Percentiles rank a stretch among this genome's conserved stretches.
phyloP scores from a whole-genome alignment of 2,797 vertebrate genomes.

The Parauchenoglanis punctatus region DNA sequence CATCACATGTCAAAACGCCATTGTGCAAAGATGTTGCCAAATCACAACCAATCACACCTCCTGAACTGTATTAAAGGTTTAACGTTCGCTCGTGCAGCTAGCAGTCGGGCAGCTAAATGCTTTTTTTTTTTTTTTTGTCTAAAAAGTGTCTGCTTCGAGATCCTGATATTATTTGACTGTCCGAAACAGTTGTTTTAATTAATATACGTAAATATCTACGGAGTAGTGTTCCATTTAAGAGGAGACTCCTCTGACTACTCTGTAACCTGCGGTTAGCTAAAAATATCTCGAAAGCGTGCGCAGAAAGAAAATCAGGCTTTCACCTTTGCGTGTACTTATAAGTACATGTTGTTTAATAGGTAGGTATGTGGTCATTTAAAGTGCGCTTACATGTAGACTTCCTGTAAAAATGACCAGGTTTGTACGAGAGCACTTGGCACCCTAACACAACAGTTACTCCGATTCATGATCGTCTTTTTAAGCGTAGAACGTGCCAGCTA shows the following conservation, averaged over 20 bases:
- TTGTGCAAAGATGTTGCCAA: neutral
- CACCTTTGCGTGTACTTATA: neutral
- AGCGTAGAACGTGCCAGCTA: neutral
- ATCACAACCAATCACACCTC: neutral
- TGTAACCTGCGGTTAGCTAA: neutral
- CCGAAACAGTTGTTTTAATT: neutral
- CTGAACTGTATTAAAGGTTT: neutral
- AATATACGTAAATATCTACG: too few species aligned
- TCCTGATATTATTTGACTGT: neutral
- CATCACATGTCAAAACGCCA: neutral
- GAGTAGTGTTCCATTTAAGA: neutral
- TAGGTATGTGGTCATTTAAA: neutral
- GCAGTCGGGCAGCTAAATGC: neutral
- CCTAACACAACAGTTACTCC: neutral
- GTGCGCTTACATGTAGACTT: neutral
- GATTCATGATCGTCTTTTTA: neutral
- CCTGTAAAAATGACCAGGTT: neutral
- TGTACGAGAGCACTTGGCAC: neutral
- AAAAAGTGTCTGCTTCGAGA: too few species aligned
- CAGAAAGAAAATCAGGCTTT: neutral
- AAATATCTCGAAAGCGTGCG: neutral
- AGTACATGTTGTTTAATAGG: neutral
- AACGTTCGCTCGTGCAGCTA: neutral
- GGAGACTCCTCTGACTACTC: neutral
- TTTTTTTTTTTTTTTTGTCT: neutral